Percentiles rank a stretch among this genome's conserved stretches.
phyloP scores from a whole-genome alignment of 2,113 vertebrate species.

The Limnothrissa miodon region DNA sequence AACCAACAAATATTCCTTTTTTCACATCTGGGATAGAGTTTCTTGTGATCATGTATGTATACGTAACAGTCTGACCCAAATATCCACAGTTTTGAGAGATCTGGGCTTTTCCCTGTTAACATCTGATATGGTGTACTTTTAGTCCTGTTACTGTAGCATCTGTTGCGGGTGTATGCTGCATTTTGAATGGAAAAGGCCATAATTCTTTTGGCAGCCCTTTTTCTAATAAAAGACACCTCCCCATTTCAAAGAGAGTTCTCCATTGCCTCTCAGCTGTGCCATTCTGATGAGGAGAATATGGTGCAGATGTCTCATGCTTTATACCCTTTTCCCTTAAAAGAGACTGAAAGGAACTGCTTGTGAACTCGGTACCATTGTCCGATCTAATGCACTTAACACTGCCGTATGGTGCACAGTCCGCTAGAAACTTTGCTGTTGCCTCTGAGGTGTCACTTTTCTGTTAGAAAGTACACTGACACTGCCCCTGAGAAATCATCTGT shows the following conservation, averaged over 20 bases:
- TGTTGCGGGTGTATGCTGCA: slow-evolving; percentile 18
- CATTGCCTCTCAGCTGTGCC: slow-evolving; percentile 32
- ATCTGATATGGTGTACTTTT: slow-evolving; percentile 33
- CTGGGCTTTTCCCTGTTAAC: slow-evolving; percentile 25
- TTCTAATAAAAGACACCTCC: slow-evolving; percentile 24
- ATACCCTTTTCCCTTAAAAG: slow-evolving; percentile 28
- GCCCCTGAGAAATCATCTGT: slow-evolving; percentile 31
- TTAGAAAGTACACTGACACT: slow-evolving; percentile 33
- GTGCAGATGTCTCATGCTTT: slow-evolving; percentile 33
- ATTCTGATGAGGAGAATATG: slow-evolving; percentile 16
- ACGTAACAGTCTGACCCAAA: slow-evolving; percentile 25
- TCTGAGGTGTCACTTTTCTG: slow-evolving; percentile 20
- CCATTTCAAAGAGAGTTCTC: slow-evolving; percentile 29
- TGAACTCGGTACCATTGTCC: slow-evolving; percentile 37
- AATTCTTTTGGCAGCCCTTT: slow-evolving; percentile 18
- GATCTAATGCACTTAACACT: slow-evolving; percentile 26
- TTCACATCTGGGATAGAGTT: too few relatives aligned
- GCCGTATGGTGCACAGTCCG: slow-evolving; percentile 31
- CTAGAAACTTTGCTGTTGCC: slow-evolving; percentile 28
- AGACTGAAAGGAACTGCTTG: not conserved
- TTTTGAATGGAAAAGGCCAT: slow-evolving; percentile 11
- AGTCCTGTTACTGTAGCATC: slow-evolving; percentile 19
- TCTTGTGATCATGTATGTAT: too few relatives aligned
- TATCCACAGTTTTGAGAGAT: slow-evolving; percentile 30
- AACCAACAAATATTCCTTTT: not conserved